These are phyloP conservation scores for Chloroclystis v-ata DNA, from an alignment of 2,888 invertebrate genomes.

Conservation along the genomic window DNA sequence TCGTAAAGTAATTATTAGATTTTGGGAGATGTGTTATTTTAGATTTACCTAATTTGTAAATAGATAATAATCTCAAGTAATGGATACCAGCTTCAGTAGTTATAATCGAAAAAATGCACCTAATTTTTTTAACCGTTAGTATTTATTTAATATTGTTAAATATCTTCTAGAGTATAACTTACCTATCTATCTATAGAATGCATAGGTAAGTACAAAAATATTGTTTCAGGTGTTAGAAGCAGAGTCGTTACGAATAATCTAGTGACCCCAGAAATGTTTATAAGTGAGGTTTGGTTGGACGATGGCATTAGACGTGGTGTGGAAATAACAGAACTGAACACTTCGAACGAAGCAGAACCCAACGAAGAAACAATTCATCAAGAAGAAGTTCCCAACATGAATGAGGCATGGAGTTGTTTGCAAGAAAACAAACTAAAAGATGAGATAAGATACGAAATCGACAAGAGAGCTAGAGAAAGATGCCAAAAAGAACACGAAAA, in stretches of 20 bases:
- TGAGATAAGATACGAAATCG: constrained; percentile 37
- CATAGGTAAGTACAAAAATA: constrained; percentile 28
- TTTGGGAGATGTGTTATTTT: no score
- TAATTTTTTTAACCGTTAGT: no score
- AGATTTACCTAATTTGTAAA: no score
- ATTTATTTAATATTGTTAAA: no score
- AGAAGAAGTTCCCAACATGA: constrained; percentile 25
- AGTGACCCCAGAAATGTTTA: constrained; percentile 35
- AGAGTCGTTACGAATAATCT: constrained; percentile 29
- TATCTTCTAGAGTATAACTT: no score
- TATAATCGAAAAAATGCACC: constrained; percentile 33
- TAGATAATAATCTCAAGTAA: no score
- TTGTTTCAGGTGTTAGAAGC: constrained; percentile 37
- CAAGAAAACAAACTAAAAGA: constrained; percentile 30
- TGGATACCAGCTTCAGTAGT: no score
- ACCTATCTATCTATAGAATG: no score
- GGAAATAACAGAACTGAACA: constrained; percentile 56
- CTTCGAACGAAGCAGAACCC: constrained; percentile 32
- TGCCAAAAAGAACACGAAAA: constrained; percentile 32
- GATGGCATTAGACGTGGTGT: constrained; percentile 37
- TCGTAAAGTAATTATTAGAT: background rate
- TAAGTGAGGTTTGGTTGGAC: constrained; percentile 42
- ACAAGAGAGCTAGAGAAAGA: constrained; percentile 42
- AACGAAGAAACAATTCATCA: constrained; percentile 17
- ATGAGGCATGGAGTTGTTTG: constrained; percentile 39